Evolutionary conservation across 2,797 vertebrate species (phyloP).

Genomic region (Cynodonichthys magdalenae): DNA sequence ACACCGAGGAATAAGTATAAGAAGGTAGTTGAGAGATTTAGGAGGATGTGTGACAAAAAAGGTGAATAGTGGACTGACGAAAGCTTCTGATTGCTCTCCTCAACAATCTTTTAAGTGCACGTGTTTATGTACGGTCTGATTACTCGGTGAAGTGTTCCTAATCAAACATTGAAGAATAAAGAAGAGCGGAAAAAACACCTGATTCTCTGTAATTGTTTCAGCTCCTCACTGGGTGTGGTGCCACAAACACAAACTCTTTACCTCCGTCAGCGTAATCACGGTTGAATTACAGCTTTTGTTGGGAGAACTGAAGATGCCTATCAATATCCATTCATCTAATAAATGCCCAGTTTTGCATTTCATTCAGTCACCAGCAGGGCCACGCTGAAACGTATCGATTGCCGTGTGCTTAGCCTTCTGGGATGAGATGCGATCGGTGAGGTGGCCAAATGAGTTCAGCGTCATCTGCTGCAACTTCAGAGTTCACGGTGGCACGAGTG

Average conservation of each 20-base stretch:
- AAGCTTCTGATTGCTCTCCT: conserved; percentile 34
- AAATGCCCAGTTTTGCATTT: conserved; percentile 77
- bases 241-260: no score
- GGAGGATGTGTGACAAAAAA: background rate
- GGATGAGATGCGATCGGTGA: conserved; percentile 61
- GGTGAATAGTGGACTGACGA: conserved; percentile 9
- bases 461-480: conserved; percentile 46
- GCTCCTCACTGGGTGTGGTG: background rate
- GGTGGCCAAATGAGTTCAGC: conserved; percentile 47
- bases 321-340: conserved; percentile 77
- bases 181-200: background rate
- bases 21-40: background rate
- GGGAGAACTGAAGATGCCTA: conserved; percentile 33
- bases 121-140: conserved; percentile 35
- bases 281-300: conserved; percentile 35
- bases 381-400: conserved; percentile 74
- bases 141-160: conserved; percentile 13
- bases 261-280: conserved; percentile 28
- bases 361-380: conserved; percentile 58
- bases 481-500: conserved; percentile 43
- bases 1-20: background rate
- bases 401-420: conserved; percentile 43
- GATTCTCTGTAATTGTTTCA: background rate
- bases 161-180: background rate
- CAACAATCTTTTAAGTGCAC: background rate